A percentile compares a stretch with the other conserved stretches of the same genome.
These are phyloP conservation scores for Cerceris ruficornis DNA, from an alignment of 2,888 invertebrate species.

Conservation along the genomic window DNA sequence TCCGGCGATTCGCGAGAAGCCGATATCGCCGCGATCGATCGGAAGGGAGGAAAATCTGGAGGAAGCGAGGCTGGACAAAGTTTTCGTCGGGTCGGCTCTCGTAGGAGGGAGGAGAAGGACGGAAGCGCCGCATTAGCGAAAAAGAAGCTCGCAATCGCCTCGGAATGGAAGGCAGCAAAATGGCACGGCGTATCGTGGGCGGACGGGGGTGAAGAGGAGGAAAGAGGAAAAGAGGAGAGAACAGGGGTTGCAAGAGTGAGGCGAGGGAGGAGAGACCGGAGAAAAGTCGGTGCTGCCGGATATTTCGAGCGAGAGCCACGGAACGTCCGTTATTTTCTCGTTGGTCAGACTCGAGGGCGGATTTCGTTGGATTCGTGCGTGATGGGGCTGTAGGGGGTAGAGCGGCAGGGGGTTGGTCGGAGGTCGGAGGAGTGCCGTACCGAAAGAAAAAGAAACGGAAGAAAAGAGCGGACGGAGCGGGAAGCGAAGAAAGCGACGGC, in stretches of 20 bases:
- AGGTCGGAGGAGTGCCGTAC: slow-evolving; percentile 21
- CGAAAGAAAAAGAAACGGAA: slow-evolving; percentile 26
- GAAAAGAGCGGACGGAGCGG: slow-evolving; percentile 1
- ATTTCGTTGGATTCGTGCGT: slow-evolving; percentile 61
- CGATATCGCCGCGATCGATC: background rate
- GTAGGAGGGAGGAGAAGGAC: slow-evolving; percentile 31
- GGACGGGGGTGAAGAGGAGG: background rate
- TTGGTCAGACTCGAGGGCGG: slow-evolving; percentile 62
- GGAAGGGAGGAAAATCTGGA: background rate
- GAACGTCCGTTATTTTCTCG: slow-evolving; percentile 71
- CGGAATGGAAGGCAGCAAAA: slow-evolving; percentile 32
- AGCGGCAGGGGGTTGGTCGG: slow-evolving; percentile 2
- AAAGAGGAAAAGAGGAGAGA: background rate
- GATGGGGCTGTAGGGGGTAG: slow-evolving; percentile 1
- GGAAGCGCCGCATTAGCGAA: slow-evolving; percentile 41
- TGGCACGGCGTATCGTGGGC: slow-evolving; percentile 12
- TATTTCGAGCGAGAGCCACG: slow-evolving; percentile 62
- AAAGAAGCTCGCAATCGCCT: slow-evolving; percentile 52
- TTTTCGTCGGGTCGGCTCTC: background rate
- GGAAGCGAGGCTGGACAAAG: background rate
- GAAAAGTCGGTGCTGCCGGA: slow-evolving; percentile 33
- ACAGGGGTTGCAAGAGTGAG: background rate
- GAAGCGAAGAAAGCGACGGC: slow-evolving; percentile 9
- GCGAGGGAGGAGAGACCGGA: no score
- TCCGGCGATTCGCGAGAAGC: background rate